Base-by-base conservation (phyloP, 2,888 invertebrate genomes). In the Odontothrips loti region DNA sequence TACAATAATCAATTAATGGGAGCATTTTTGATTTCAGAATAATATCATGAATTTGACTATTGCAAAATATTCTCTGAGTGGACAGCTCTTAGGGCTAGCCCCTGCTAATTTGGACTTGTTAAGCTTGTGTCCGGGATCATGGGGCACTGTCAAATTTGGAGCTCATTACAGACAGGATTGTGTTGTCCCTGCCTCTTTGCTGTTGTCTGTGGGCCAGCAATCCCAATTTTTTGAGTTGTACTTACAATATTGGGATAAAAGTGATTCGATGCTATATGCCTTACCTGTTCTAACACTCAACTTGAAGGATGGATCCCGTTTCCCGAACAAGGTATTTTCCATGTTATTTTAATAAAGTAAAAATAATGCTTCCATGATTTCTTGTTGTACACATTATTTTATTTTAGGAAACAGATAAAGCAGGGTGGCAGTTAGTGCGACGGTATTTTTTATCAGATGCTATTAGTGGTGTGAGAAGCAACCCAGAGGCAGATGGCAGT, bases 361-460 rank as follows among this genome's bases (percentile, higher is more conserved):
- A 15, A 80, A 27, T 82, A 43, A 63, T 58, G 47, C 43, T 47
- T 29, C 82, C 20, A 81, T 51, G n/a, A n/a, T 80, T 27, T 27
- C 51, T 34, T 82, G 80, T 47, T 47, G 11, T 34, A 79, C 82
- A 85, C 87, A 47, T 78, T 79, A 82, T 82, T 51, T 81, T 81
- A 47, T 63, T 79, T 81, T 47, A 90, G 90, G 88, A 86, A 10
- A 83, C 87, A 34, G 89, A 89, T 82, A 85, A 87, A 79, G 89
- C 89, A 51, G 89, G 90, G 79, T 93, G 93, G 93, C 90, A 91
- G 84, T 86, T 94, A 51, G 91, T 92, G 0, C 89, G 91, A 83
- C 89, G 94, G 82, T 93, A 94, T 86, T 93, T 93, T 86, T 84
- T 93, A 11, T 88, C 93, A 80, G 93, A 94, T 85, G 90, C 89